Conservation (phyloP, 2,888 invertebrate genomes). For the Actias luna region DNA sequence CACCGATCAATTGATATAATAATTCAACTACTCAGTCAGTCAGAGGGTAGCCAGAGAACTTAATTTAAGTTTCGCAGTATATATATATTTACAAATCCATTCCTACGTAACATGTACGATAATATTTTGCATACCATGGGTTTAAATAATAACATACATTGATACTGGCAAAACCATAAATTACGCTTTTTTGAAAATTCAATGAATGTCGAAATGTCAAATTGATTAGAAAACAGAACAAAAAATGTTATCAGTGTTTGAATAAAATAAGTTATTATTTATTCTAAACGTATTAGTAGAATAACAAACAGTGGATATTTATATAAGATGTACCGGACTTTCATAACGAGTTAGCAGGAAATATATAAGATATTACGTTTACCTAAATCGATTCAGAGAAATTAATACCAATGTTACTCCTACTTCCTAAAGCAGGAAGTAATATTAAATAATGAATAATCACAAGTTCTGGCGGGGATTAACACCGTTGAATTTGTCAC, state of each 20-base stretch:
- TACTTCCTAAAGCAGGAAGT: slow-evolving; percentile 44
- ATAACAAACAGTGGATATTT: neutral
- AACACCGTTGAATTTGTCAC: slow-evolving; percentile 54
- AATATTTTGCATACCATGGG: neutral
- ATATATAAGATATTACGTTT: neutral
- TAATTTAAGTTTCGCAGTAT: no score
- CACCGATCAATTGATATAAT: no score
- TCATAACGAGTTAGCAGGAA: neutral
- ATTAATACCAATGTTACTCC: slow-evolving; percentile 41
- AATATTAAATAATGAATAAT: slow-evolving; percentile 68
- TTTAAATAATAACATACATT: neutral
- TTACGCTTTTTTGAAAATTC: neutral
- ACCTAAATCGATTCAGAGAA: neutral
- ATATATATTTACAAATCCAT: no score
- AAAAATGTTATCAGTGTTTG: slow-evolving; percentile 9
- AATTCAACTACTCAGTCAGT: no score
- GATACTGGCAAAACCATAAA: neutral
- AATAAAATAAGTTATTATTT: neutral
- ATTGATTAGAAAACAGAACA: neutral
- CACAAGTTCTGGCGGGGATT: slow-evolving; percentile 77
- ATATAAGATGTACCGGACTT: neutral
- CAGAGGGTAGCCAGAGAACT: no score
- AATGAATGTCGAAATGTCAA: neutral
- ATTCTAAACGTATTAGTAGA: neutral
- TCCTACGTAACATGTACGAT: no score